Percentiles rank a stretch among this genome's conserved stretches.
Evolutionary conservation across 2,113 vertebrate genomes (phyloP).

Genomic region (Arvicanthis niloticus): DNA sequence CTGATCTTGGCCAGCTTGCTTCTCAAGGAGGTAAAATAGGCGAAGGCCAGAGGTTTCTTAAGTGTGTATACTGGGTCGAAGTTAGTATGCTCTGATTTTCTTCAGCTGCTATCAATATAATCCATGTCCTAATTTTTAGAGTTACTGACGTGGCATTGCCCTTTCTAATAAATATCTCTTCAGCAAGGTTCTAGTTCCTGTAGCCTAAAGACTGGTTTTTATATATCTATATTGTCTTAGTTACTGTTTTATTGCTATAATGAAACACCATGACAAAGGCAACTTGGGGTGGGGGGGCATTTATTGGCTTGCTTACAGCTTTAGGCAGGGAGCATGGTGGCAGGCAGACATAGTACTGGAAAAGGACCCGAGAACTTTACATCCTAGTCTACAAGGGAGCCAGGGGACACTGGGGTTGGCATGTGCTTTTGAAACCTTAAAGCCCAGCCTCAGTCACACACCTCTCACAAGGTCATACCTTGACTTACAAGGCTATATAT

Average conservation of each 20-base stretch:
- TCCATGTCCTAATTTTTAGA: neutral
- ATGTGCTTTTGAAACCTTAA: neutral
- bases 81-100: neutral
- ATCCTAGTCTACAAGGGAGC: neutral
- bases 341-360: neutral
- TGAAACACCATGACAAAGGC: neutral
- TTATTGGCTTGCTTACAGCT: neutral
- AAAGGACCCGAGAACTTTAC: neutral
- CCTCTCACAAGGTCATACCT: neutral
- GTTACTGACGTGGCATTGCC: neutral
- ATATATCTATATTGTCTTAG: neutral
- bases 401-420: neutral
- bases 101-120: neutral
- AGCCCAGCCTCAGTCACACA: neutral
- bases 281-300: neutral
- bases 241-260: neutral
- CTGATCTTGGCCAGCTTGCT: constrained; percentile 95
- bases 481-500: neutral
- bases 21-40: constrained; percentile 95
- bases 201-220: neutral
- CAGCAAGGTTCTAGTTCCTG: constrained; percentile 17
- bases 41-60: neutral
- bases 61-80: neutral
- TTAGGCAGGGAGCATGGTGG: neutral
- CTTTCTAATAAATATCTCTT: constrained; percentile 39